Evolutionary conservation across 2,888 invertebrate genomes (phyloP).

Genomic region (Polyommatus iphigenia): DNA sequence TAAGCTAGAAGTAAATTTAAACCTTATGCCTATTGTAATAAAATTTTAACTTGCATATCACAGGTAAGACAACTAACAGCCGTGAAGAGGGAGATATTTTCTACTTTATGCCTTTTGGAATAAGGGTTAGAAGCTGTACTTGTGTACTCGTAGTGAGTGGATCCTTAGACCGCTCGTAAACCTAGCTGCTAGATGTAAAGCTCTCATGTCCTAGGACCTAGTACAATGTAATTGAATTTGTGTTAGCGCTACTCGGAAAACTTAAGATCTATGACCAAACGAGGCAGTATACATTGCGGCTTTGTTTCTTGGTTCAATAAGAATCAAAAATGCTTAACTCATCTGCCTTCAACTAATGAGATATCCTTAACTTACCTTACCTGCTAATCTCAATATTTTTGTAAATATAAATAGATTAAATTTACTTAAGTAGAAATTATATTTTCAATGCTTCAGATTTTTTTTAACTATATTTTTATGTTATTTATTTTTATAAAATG

Average conservation of each 20-base stretch:
- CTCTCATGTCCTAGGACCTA: neutral
- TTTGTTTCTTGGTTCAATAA: too few relatives aligned
- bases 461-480: too few relatives aligned
- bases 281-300: too few relatives aligned
- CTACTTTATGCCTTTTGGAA: neutral
- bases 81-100: neutral
- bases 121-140: neutral
- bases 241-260: neutral
- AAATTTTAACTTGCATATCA: neutral
- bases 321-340: too few relatives aligned
- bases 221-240: neutral
- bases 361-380: too few relatives aligned
- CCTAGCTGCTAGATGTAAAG: neutral
- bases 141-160: neutral
- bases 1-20: neutral
- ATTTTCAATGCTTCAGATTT: too few relatives aligned
- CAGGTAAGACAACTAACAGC: neutral
- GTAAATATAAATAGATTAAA: too few relatives aligned
- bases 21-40: neutral
- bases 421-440: too few relatives aligned
- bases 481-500: too few relatives aligned
- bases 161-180: slow-evolving; percentile 12
- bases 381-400: too few relatives aligned
- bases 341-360: too few relatives aligned
- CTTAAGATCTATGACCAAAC: neutral